Evolutionary conservation across 2,113 vertebrate genomes (phyloP), one percentile per base, ranked within the genome.

Genomic region (Ciconia maguari): DNA sequence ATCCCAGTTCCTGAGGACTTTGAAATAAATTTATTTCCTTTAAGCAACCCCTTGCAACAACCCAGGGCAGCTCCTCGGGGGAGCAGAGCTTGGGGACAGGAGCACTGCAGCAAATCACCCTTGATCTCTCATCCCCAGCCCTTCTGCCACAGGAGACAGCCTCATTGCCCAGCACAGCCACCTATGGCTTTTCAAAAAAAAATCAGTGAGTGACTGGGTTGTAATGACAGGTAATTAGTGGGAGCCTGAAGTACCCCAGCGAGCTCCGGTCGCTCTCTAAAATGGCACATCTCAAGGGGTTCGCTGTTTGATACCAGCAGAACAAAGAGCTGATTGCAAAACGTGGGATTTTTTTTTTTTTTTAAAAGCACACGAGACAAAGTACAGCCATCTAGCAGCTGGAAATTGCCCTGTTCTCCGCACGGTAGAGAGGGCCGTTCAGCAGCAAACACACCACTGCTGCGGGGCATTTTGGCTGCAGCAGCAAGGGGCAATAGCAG

Each of bases 381-480:
- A 72, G 66, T 11, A 9, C 60, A 66, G 48, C 6, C 60, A 27
- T 54, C 19, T 29, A 30, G 10, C 34, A 62, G 42, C 8, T 55
- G 69, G 54, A 61, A 79, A 68, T 29, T 8, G 11, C 26, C 22
- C 22, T 42, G 16, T 27, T 58, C 34, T 32, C 51, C 25, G 2
- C 0, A 2, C 6, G 3, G 78, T 30, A 15, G n/a, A 7, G 16
- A 15, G 8, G 55, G 22, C 6, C 12, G 0, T 3, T 32, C 52
- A 5, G 30, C 54, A 14, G 30, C 14, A 44, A 2, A 11, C 22
- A 11, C 11, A 4, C 27, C 1, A 0, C 51, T 36, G 38, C 20
- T 12, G 8, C 2, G 4, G 57, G 32, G 27, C n/a, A 29, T 26
- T 42, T 32, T 3, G n/a, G 61, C 41, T 60, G 52, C 24, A 26